These are phyloP conservation scores for Lampris incognitus DNA, from an alignment of 2,113 vertebrate genomes.

Conservation along the genomic window DNA sequence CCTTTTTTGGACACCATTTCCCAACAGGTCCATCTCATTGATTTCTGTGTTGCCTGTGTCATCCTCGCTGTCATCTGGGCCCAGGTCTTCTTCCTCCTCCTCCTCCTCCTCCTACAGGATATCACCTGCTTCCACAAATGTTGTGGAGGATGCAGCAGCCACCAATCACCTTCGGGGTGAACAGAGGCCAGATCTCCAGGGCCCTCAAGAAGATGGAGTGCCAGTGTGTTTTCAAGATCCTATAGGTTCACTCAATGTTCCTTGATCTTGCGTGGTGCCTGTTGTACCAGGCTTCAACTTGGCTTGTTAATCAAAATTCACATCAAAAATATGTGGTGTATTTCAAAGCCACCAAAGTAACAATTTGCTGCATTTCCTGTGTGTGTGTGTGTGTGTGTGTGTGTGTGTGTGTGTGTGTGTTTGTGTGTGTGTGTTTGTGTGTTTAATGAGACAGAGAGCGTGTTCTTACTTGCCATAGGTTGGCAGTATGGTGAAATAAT, in stretches of 20 bases:
- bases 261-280: not conserved
- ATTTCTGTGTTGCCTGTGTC: no score
- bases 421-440: no score
- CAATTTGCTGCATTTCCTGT: not conserved
- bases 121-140: not conserved
- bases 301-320: not conserved
- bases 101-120: constrained; percentile 7
- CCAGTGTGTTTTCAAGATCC: constrained; percentile 13
- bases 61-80: not conserved
- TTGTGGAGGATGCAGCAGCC: constrained; percentile 33
- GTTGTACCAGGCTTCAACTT: constrained; percentile 10
- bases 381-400: no score
- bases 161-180: constrained; percentile 9
- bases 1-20: no score
- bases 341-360: constrained; percentile 1
- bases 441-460: not conserved
- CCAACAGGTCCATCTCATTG: no score
- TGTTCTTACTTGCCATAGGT: not conserved
- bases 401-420: no score
- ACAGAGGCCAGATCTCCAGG: constrained; percentile 18
- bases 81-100: not conserved
- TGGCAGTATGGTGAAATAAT: no score
- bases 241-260: constrained; percentile 4
- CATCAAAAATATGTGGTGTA: not conserved
- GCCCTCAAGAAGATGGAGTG: constrained; percentile 14